Conservation (phyloP, 2,888 invertebrate species). For the Papilio elwesi region DNA sequence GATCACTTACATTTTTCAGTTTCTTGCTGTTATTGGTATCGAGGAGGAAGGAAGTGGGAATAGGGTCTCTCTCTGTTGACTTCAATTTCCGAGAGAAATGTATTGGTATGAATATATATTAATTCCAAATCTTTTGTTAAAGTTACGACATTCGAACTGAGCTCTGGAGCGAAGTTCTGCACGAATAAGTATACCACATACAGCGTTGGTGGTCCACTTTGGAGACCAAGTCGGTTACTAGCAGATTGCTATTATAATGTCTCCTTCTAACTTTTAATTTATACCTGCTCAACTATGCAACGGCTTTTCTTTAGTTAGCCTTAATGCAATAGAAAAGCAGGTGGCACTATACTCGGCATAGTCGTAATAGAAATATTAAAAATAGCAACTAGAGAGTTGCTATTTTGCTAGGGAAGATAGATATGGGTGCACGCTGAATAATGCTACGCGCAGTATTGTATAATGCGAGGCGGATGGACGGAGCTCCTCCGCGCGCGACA, state of each 20-base stretch:
- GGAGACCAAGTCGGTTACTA: background rate
- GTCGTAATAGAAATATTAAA: slow-evolving; percentile 14
- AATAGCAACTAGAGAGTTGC: slow-evolving; percentile 22
- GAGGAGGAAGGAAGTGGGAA: no score
- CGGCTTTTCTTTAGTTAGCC: slow-evolving; percentile 3
- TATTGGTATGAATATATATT: no score
- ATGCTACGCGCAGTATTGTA: slow-evolving; percentile 39
- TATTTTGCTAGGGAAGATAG: slow-evolving; percentile 18
- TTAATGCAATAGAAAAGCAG: slow-evolving; percentile 8
- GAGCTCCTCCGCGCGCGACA: slow-evolving; percentile 45
- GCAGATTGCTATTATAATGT: background rate
- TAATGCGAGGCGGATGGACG: slow-evolving; percentile 46
- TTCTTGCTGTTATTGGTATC: no score
- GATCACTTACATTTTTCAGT: no score
- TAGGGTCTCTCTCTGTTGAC: no score
- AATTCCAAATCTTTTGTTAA: no score
- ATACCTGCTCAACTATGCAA: slow-evolving; percentile 4
- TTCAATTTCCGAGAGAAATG: no score
- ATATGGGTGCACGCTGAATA: slow-evolving; percentile 14
- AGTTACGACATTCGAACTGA: no score
- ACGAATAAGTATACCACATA: no score
- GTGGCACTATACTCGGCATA: slow-evolving; percentile 12
- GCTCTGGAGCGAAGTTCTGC: no score
- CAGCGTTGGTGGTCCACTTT: background rate
- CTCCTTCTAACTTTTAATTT: background rate